Conservation (phyloP, 2,797 vertebrate species). For the Neosilurus hyrtlii region DNA sequence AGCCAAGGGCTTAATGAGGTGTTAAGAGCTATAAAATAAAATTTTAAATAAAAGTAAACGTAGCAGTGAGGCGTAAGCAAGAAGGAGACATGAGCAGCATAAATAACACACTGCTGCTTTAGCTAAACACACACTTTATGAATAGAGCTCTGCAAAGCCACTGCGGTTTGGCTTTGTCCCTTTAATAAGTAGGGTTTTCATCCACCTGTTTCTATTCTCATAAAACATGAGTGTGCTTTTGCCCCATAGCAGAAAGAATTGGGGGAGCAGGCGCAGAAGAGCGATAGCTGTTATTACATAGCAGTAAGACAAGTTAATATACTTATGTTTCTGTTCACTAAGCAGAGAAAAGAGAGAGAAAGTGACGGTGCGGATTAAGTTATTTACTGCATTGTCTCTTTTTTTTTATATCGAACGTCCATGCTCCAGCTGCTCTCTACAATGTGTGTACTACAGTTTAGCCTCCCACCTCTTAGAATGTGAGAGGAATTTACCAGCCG, state of each 20-base stretch:
- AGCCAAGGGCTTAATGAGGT: slow-evolving; percentile 75
- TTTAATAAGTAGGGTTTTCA: slow-evolving; percentile 23
- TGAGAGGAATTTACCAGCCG: slow-evolving; percentile 5
- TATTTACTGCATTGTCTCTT: not conserved
- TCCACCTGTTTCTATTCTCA: slow-evolving; percentile 29
- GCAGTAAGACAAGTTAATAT: slow-evolving; percentile 6
- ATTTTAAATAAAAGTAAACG: slow-evolving; percentile 49
- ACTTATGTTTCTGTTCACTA: slow-evolving; percentile 11
- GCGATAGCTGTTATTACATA: slow-evolving; percentile 9
- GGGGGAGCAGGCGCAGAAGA: not conserved
- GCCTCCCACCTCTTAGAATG: not conserved
- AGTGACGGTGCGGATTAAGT: not conserved
- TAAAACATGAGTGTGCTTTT: not conserved
- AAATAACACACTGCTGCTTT: slow-evolving; percentile 17
- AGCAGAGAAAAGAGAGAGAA: not conserved
- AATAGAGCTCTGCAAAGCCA: slow-evolving; percentile 13
- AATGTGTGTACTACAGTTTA: slow-evolving; percentile 24
- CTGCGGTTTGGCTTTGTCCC: slow-evolving; percentile 17
- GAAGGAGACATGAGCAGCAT: slow-evolving; percentile 18
- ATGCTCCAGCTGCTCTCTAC: slow-evolving; percentile 3
- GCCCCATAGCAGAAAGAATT: not conserved
- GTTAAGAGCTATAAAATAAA: slow-evolving; percentile 61
- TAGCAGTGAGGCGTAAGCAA: slow-evolving; percentile 23
- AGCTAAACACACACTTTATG: slow-evolving; percentile 22
- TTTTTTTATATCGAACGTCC: not conserved